These are phyloP conservation scores for Coluber constrictor DNA, from an alignment of 2,797 vertebrate species.

Conservation along the genomic window DNA sequence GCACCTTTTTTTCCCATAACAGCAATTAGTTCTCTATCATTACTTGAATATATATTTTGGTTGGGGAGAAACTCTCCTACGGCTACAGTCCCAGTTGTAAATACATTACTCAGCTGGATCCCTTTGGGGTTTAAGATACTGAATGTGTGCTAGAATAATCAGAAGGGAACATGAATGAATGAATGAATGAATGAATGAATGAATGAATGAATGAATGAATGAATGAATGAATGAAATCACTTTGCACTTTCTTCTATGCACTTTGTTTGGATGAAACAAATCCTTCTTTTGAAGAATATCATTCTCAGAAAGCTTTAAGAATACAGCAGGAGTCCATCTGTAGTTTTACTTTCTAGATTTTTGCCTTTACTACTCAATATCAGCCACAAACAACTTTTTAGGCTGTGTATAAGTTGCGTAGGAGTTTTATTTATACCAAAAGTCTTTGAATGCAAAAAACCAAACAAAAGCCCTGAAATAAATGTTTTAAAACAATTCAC, in stretches of 20 bases:
- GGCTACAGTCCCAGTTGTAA: neutral
- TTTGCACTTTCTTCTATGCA: neutral
- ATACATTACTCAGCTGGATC: neutral
- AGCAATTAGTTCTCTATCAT: neutral
- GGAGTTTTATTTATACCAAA: neutral
- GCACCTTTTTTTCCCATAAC: neutral
- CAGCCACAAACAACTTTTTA: neutral
- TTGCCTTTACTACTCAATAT: neutral
- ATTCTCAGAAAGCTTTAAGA: neutral
- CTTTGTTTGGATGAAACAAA: neutral
- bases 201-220: too few species aligned
- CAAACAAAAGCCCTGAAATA: neutral
- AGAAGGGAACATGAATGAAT: neutral
- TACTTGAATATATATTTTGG: neutral
- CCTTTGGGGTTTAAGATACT: neutral
- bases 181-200: neutral
- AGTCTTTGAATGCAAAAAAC: neutral
- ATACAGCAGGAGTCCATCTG: neutral
- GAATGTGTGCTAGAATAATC: neutral
- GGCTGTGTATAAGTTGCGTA: neutral
- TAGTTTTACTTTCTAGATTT: neutral
- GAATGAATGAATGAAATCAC: neutral
- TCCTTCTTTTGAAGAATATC: neutral
- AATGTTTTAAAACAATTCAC: neutral
- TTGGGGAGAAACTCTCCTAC: neutral